Base-by-base conservation (phyloP, 2,113 vertebrate species). In the Cisticola juncidis region DNA sequence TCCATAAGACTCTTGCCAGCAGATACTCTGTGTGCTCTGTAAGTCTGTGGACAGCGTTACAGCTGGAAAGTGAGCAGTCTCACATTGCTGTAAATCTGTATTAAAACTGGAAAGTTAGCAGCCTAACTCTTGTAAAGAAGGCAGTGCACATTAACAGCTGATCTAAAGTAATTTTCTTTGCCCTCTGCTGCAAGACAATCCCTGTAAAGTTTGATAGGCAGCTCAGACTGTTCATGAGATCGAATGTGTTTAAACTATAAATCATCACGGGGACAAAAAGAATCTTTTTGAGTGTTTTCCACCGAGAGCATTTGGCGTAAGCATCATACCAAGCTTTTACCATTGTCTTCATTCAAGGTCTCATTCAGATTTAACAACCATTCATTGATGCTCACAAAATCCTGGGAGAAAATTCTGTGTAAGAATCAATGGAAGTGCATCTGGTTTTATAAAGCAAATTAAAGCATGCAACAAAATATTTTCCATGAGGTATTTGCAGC, bases 1-100 rank as follows among this genome's bases (percentile, higher is more conserved):
- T 42, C 45, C 42, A 8, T 26, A 33, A 81, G 78, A 74, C 82
- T 86, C 42, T 14, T 78, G 36, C 24, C 40, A n/a, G 31, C 88
- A 94, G 94, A 89, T 94, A 68, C 54, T 73, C 47, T 36, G 17
- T 31, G 45, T 74, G 50, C 91, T 71, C 1, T n/a, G 8, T 50
- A 72, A 56, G 45, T 58, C 53, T 77, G 45, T 50, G 71, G 33
- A 77, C 54, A 10, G 72, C 54, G 45, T 65, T 65, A n/a, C 51
- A 92, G 82, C 51, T 84, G 90, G 81, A 45, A 97, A 94, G 25
- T 45, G 73, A 95, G 82, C 40, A 50, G 65, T 65, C 89, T 91
- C 83, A 54, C 72, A 31, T 77, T 78, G 72, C 38, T 78, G 12
- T 69, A 53, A 53, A 77, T 81, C 23, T 16, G 57, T 58, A 38